Evolutionary conservation across 2,113 vertebrate species (phyloP).

Genomic region (Cynopterus brachyotis): DNA sequence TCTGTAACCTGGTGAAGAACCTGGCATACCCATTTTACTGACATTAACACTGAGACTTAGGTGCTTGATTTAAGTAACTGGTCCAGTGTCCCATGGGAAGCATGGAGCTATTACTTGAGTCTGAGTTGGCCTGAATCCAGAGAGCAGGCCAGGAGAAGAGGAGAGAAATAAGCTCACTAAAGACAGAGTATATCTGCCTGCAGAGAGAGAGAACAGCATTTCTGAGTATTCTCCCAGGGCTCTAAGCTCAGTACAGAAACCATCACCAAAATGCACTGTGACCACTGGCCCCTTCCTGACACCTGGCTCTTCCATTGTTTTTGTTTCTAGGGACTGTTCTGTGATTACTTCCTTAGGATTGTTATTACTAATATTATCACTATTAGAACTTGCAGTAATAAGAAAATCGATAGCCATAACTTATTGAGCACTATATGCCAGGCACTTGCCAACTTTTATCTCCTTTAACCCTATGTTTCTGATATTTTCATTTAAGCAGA

Average conservation of each 20-base stretch:
- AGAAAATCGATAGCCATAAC: not conserved
- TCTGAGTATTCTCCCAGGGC: not conserved
- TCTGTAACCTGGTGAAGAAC: not conserved
- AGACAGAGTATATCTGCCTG: not conserved
- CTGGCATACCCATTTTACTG: not conserved
- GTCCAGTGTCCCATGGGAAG: not conserved
- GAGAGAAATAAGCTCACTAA: not conserved
- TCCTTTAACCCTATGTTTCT: not conserved
- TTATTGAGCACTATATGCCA: not conserved
- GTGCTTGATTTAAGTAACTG: not conserved
- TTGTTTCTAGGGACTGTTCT: not conserved
- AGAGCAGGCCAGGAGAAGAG: not conserved
- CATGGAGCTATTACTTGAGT: not conserved
- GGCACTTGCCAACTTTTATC: not conserved
- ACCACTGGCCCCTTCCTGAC: not conserved
- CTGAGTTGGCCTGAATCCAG: not conserved
- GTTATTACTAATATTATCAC: not conserved
- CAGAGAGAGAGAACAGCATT: not conserved
- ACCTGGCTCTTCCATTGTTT: not conserved
- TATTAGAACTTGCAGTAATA: not conserved
- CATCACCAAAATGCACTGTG: fast-evolving
- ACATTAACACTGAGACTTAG: not conserved
- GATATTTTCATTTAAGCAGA: not conserved
- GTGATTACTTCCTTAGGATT: not conserved
- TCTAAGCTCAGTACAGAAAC: not conserved